Evolutionary conservation across 2,888 invertebrate species (phyloP), one percentile per base, ranked within the genome.

Genomic region (Acanthococcus lagerstroemiae): DNA sequence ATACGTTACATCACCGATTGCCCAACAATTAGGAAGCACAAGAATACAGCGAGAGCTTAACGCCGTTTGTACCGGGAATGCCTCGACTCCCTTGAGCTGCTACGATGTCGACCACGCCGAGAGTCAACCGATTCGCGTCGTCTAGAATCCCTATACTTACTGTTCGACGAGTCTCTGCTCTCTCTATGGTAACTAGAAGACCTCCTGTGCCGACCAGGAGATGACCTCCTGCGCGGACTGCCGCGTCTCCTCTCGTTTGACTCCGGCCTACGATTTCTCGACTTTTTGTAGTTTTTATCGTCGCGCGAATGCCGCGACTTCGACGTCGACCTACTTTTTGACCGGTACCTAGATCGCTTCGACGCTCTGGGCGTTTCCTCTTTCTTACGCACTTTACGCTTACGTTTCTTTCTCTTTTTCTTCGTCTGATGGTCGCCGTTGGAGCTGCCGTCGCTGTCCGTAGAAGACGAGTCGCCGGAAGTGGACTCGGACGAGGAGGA

Each of bases 41-140:
- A n/a, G n/a, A n/a, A n/a, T n/a, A n/a, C n/a, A n/a, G n/a, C n/a
- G n/a, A n/a, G n/a, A n/a, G n/a, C n/a, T n/a, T 44, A 63, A 44
- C 63, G 63, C 21, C 63, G 63, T 54, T 63, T 63, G 17, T 63
- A 63, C 54, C 63, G 50, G 17, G 63, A 61, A 19, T 22, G 15
- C 24, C 52, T 21, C 1, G 60, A 63, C 7, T 63, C 63, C 1
- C 52, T 54, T 12, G 63, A 63, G 21, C 44, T 63, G 24, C 63
- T 63, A 19, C 63, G 63, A 30, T 44, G 24, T 22, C 63, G 22
- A 3, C 30, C 19, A 1, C 52, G 22, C 22, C 37, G 52, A 5
- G 63, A 63, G 25, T 63, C 52, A 44, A 26, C 27, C 3, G 50
- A 19, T 19, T 63, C 50, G 25, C 44, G 63, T 54, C 54, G 27